phyloP scores from a whole-genome alignment of 2,113 vertebrate species.

The Balaenoptera acutorostrata region DNA sequence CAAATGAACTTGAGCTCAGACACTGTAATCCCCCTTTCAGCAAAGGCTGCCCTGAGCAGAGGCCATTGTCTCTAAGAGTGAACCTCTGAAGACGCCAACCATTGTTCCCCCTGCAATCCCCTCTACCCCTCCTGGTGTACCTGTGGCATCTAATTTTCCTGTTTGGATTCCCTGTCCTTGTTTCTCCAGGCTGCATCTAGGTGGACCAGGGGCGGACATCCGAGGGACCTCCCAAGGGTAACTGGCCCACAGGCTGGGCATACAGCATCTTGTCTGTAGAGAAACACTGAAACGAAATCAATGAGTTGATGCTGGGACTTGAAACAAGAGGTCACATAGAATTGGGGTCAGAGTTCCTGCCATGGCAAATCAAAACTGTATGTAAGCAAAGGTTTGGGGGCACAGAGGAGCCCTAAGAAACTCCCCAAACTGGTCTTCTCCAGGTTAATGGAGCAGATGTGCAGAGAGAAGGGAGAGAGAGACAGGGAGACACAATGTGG shows the following conservation, averaged over 20 bases:
- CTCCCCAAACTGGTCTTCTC: neutral
- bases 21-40: neutral
- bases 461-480: neutral
- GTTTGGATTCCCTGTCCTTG: neutral
- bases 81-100: neutral
- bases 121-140: neutral
- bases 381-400: neutral
- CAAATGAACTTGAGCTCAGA: neutral
- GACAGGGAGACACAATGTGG: neutral
- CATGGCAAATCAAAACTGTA: neutral
- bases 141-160: neutral
- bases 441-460: neutral
- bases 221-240: neutral
- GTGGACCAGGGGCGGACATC: neutral
- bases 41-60: neutral
- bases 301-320: neutral
- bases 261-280: neutral
- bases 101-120: accelerated
- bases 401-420: neutral
- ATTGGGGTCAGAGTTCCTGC: neutral
- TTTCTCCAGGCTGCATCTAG: neutral
- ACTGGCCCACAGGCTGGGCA: neutral
- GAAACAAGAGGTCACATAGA: neutral
- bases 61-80: neutral
- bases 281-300: neutral